phyloP scores from a whole-genome alignment of 2,113 vertebrate genomes.

The Xiphias gladius region DNA sequence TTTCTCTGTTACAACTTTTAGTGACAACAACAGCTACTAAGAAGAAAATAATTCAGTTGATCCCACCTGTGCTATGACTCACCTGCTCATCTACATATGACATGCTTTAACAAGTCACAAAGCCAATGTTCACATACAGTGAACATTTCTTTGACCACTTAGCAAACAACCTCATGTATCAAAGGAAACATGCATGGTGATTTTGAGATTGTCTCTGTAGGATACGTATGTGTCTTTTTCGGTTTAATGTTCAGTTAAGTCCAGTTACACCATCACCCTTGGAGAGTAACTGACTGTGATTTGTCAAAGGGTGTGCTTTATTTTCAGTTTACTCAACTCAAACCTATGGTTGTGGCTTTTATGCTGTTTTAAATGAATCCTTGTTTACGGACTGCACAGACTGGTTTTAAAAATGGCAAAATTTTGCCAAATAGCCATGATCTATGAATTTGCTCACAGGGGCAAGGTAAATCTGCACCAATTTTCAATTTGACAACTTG shows the following conservation, averaged over 20 bases:
- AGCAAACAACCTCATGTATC: constrained; percentile 11
- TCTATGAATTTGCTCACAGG: background rate
- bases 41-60: constrained; percentile 26
- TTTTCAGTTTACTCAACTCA: background rate
- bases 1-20: too few species aligned
- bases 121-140: constrained; percentile 22
- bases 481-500: too few species aligned
- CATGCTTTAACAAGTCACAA: constrained; percentile 12
- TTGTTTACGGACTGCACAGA: background rate
- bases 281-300: background rate
- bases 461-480: background rate
- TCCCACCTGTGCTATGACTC: constrained; percentile 17
- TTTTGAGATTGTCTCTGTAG: background rate
- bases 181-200: background rate
- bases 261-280: background rate
- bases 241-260: background rate
- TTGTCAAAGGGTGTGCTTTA: background rate
- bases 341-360: too few species aligned
- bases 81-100: background rate
- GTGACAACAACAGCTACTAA: constrained; percentile 22
- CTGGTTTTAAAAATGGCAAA: background rate
- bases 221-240: background rate
- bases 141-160: constrained; percentile 16
- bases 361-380: background rate
- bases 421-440: background rate